Percentiles rank a stretch among this genome's conserved stretches.
phyloP scores from a whole-genome alignment of 2,113 vertebrate species.

The Chamaea fasciata region DNA sequence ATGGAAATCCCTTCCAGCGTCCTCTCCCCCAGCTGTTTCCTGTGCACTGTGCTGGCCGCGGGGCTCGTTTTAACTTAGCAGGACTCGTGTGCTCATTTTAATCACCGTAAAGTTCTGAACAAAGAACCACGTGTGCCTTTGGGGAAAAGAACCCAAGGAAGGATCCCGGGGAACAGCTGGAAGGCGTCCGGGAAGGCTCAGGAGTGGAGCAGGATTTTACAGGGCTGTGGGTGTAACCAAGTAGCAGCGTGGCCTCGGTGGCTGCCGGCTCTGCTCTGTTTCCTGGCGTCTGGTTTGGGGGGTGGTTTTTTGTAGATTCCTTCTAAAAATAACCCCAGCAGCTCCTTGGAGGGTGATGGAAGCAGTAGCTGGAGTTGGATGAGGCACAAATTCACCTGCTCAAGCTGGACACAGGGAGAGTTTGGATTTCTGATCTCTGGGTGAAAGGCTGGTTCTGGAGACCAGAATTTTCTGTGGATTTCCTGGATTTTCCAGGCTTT shows the following conservation, averaged over 20 bases:
- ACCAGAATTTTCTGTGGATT: background rate
- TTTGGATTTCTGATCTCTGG: background rate
- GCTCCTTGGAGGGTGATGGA: background rate
- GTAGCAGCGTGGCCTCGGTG: background rate
- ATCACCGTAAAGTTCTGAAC: background rate
- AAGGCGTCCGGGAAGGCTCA: background rate
- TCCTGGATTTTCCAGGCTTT: background rate
- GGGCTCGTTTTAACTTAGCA: background rate
- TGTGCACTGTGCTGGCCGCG: background rate
- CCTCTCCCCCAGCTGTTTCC: background rate
- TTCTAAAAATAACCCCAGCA: background rate
- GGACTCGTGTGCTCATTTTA: background rate
- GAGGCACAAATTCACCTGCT: background rate
- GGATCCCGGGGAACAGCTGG: background rate
- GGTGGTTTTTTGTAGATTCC: background rate
- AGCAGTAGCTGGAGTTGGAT: background rate
- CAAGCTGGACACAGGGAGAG: background rate
- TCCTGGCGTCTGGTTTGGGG: background rate
- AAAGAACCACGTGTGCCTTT: background rate
- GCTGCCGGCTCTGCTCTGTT: background rate
- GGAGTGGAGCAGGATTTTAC: background rate
- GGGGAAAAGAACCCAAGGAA: background rate
- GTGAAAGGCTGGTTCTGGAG: background rate
- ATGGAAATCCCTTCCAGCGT: background rate
- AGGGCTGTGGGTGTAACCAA: background rate